Evolutionary conservation across 2,797 vertebrate genomes (phyloP).

Genomic region (Sebastes alutus): DNA sequence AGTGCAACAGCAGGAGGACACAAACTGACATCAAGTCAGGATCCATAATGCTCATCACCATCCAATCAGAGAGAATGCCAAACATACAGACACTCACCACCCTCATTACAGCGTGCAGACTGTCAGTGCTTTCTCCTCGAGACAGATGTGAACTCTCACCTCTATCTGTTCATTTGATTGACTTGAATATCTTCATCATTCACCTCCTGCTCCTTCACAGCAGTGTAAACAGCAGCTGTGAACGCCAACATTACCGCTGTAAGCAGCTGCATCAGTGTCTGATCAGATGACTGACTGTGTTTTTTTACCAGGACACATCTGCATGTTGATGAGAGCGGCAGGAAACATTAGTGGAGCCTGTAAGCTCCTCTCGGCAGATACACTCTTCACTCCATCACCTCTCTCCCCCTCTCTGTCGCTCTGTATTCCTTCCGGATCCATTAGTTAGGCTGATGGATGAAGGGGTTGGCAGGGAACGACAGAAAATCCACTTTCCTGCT

Average conservation of each 20-base stretch:
- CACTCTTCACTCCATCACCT: conserved; percentile 6
- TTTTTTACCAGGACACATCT: conserved; percentile 10
- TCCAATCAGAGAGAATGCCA: not conserved
- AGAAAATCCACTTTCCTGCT: conserved; percentile 53
- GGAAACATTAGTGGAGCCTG: conserved; percentile 1
- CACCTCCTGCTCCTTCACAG: conserved; percentile 17
- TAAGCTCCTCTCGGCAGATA: not conserved
- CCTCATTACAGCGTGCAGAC: not conserved
- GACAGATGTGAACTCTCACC: conserved; percentile 12
- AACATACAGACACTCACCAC: not conserved
- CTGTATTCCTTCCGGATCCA: conserved; percentile 49
- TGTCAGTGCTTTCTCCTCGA: not conserved
- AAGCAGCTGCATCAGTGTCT: conserved; percentile 49
- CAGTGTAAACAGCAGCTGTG: conserved; percentile 57
- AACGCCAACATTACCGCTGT: not conserved
- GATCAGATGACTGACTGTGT: conserved; percentile 7
- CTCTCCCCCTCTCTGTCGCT: not conserved
- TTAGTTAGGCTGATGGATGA: conserved; percentile 69
- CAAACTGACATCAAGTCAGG: not conserved
- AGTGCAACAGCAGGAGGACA: not conserved
- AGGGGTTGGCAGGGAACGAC: conserved; percentile 24
- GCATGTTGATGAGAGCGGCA: conserved; percentile 27
- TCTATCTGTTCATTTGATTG: conserved; percentile 21
- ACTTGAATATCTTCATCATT: conserved; percentile 30
- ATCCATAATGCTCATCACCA: not conserved